Percentiles rank a stretch among this genome's conserved stretches.
Conservation (phyloP, 1,140 invertebrate species). For the Ericerus pela region DNA sequence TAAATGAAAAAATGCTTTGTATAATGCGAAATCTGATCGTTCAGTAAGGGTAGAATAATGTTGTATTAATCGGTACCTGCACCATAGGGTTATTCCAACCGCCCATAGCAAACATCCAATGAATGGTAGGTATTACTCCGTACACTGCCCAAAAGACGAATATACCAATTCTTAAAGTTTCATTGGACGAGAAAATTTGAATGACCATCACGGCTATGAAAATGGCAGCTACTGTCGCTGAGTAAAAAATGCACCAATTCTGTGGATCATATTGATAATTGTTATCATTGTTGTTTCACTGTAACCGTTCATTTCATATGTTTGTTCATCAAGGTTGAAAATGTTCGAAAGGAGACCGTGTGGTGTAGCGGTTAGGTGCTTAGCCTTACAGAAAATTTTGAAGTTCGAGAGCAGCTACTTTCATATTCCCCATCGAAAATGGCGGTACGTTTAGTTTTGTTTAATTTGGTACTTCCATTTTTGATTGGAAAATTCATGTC, state of each 20-base stretch:
- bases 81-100: conserved; percentile 73
- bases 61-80: conserved; percentile 34
- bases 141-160: conserved; percentile 77
- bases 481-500: no score
- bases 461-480: no score
- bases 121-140: conserved; percentile 75
- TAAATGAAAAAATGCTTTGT: conserved; percentile 29
- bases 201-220: conserved; percentile 61
- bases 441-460: no score
- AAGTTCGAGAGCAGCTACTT: no score
- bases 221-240: conserved; percentile 60
- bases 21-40: background rate
- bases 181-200: conserved; percentile 59
- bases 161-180: conserved; percentile 56
- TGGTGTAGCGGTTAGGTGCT: no score
- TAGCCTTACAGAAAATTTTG: no score
- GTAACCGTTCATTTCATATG: no score
- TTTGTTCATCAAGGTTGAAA: no score
- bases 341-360: no score
- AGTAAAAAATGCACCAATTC: conserved; percentile 68
- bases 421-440: no score
- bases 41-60: background rate
- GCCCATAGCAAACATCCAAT: conserved; percentile 80
- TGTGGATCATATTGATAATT: conserved; percentile 34
- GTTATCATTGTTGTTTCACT: background rate